Evolutionary conservation across 1,140 invertebrate genomes (phyloP), one percentile per base, ranked within the genome.

Genomic region (Octopus bimaculoides): DNA sequence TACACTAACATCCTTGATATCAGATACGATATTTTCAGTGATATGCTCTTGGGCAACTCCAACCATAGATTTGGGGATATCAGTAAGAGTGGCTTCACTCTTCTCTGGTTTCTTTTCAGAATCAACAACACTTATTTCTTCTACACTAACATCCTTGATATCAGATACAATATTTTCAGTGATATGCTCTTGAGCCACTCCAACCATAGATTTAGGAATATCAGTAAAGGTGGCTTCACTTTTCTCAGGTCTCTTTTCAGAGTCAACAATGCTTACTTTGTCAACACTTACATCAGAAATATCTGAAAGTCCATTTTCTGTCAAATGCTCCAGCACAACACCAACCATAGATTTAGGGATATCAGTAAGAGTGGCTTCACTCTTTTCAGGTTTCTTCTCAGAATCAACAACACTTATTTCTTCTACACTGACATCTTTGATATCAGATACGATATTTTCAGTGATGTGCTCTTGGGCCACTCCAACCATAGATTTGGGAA

Each of bases 11-110:
- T 61, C 56, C 14, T 17, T 17, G n/a, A 55, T 54, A 26, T 26
- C 9, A 5, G 26, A 54, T n/a, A 41, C 12, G 54, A 12, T 17
- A 78, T 54, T 26, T 78, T 54, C 77, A n/a, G 77, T 7, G 5
- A 61, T 53, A 78, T 78, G 77, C n/a, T 78, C 77, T 61, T 55
- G 52, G 12, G n/a, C 17, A 53, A 61, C 14, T 55, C 26, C 56
- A 61, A 6, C 17, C 53, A 9, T 41, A 20, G 14, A 69, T 69
- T 69, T 69, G 14, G 66, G 66, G 20, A 20, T 69, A 69, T 69
- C 66, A n/a, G 66, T 14, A 12, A 69, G 5, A 69, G 5, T 69
- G 20, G 20, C 12, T 69, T 69, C 66, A 5, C 14, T 5, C 20
- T 69, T 69, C 20, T 69, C 66, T n/a, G 66, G 12, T n/a, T n/a